phyloP scores from a whole-genome alignment of 2,888 invertebrate species.

The Oeneis ivallda region DNA sequence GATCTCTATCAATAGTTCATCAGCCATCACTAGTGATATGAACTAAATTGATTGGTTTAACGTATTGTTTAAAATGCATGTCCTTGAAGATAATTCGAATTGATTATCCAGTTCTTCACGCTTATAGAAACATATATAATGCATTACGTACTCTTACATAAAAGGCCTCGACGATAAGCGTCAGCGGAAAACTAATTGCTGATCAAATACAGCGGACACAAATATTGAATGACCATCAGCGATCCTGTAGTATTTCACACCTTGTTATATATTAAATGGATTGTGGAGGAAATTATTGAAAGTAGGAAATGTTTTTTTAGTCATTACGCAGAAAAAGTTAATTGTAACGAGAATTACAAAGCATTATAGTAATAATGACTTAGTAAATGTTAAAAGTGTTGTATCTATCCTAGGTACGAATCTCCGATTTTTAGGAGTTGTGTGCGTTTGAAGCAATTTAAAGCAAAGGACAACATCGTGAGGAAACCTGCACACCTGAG shows the following conservation, averaged over 20 bases:
- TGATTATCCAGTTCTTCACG: not conserved
- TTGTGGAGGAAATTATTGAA: conserved; percentile 4
- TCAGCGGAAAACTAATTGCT: conserved; percentile 40
- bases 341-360: not conserved
- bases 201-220: conserved; percentile 37
- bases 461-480: too few species aligned
- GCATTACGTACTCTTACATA: not conserved
- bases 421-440: too few species aligned
- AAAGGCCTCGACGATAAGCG: conserved; percentile 30
- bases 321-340: not conserved
- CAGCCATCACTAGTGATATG: too few species aligned
- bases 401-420: too few species aligned
- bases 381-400: too few species aligned
- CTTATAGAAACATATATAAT: not conserved
- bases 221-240: conserved; percentile 57
- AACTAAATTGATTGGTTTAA: too few species aligned
- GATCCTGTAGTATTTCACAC: conserved; percentile 47
- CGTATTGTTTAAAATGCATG: too few species aligned
- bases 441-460: too few species aligned
- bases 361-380: not conserved
- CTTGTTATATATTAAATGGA: conserved; percentile 33
- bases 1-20: too few species aligned
- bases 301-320: not conserved
- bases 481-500: too few species aligned
- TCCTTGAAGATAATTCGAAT: too few species aligned